phyloP scores from a whole-genome alignment of 2,113 vertebrate species.

The Empidonax traillii region DNA sequence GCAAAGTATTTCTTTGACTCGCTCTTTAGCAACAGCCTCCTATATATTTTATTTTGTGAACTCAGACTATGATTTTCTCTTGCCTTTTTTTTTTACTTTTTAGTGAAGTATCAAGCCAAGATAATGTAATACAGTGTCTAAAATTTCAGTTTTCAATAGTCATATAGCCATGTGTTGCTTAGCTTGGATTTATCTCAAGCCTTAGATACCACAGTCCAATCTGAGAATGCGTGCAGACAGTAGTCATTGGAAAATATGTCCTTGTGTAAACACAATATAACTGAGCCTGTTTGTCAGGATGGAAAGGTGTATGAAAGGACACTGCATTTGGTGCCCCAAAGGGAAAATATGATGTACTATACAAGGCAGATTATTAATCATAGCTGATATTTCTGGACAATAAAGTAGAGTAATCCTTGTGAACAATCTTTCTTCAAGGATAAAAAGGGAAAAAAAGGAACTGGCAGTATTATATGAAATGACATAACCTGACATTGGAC shows the following conservation, averaged over 20 bases:
- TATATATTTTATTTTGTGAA: neutral
- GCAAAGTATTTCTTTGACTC: neutral
- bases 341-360: conserved; percentile 71
- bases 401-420: conserved; percentile 72
- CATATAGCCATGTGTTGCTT: conserved; percentile 20
- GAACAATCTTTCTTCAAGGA: conserved; percentile 77
- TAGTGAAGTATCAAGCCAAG: neutral
- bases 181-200: conserved; percentile 49
- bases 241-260: conserved; percentile 67
- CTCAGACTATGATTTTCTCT: neutral
- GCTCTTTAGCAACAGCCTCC: neutral
- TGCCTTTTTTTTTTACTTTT: neutral
- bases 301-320: conserved; percentile 72
- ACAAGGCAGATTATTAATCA: conserved; percentile 77
- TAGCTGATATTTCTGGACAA: conserved; percentile 76
- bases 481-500: neutral
- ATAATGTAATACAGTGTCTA: neutral
- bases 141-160: conserved; percentile 26
- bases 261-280: conserved; percentile 78
- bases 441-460: conserved; percentile 72
- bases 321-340: conserved; percentile 49
- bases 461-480: conserved; percentile 46
- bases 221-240: conserved; percentile 56
- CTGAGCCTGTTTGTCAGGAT: conserved; percentile 74
- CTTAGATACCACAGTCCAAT: conserved; percentile 48